Evolutionary conservation across 2,113 vertebrate species (phyloP).

Genomic region (Emydocephalus ijimae): DNA sequence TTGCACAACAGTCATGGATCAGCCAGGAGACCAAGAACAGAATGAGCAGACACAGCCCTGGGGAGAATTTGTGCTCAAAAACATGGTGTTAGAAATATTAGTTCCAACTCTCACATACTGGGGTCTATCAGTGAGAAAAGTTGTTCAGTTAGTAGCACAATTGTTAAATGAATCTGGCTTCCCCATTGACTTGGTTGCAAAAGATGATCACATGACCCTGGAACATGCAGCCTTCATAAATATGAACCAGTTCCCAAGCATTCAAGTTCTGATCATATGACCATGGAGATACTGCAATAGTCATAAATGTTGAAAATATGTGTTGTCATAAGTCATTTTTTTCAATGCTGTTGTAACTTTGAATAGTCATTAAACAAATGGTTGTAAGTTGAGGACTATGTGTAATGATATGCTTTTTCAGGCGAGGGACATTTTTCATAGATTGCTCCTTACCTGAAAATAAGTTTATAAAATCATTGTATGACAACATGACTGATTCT

Average conservation of each 20-base stretch:
- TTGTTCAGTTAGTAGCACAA: neutral
- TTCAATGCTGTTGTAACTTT: neutral
- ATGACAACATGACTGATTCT: neutral
- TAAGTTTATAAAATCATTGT: neutral
- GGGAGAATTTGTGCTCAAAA: neutral
- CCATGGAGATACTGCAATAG: neutral
- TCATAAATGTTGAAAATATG: neutral
- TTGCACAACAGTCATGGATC: neutral
- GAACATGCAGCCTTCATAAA: neutral
- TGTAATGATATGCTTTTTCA: neutral
- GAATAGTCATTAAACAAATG: neutral
- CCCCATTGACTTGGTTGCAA: neutral
- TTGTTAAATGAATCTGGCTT: neutral
- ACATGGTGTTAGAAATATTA: neutral
- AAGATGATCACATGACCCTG: neutral
- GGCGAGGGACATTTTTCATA: neutral
- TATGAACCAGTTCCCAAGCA: neutral
- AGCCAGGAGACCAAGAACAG: neutral
- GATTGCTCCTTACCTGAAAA: neutral
- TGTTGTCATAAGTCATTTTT: neutral
- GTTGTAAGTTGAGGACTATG: neutral
- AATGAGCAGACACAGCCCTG: neutral
- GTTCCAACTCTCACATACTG: neutral
- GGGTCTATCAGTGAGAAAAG: neutral
- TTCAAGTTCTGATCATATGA: neutral